These are phyloP conservation scores for Uromys caudimaculatus DNA, from an alignment of 2,797 vertebrate genomes.

Conservation along the genomic window DNA sequence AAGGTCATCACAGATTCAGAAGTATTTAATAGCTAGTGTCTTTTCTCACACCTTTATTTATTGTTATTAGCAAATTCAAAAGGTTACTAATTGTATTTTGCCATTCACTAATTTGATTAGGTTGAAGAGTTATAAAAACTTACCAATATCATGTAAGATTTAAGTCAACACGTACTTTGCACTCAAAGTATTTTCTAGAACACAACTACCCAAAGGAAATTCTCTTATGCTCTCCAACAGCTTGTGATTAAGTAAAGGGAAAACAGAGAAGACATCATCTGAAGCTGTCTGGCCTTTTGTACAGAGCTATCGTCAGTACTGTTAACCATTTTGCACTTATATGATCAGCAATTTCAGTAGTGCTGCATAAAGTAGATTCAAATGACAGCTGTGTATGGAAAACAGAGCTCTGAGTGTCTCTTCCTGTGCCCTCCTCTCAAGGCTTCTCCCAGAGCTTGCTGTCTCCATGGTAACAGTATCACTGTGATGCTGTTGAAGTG, in stretches of 20 bases:
- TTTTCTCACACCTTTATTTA: conserved; percentile 61
- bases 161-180: conserved; percentile 55
- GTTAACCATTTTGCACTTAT: conserved; percentile 57
- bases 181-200: not conserved
- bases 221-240: not conserved
- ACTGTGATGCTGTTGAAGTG: conserved; percentile 51
- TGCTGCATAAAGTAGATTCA: conserved; percentile 58
- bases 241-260: conserved; percentile 59
- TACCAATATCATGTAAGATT: conserved; percentile 52
- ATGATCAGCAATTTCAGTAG: conserved; percentile 58
- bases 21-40: conserved; percentile 49
- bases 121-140: conserved; percentile 45
- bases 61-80: conserved; percentile 40
- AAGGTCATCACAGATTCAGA: not conserved
- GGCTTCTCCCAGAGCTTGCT: not conserved
- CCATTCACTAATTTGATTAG: not conserved
- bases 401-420: conserved; percentile 59
- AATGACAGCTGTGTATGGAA: conserved; percentile 52
- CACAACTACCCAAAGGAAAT: not conserved
- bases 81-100: not conserved
- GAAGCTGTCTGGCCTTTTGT: conserved; percentile 71
- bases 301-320: conserved; percentile 68
- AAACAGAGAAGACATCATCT: conserved; percentile 54
- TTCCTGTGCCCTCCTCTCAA: conserved; percentile 39
- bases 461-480: conserved; percentile 84